Base-by-base conservation (phyloP, 1,140 invertebrate species). In the Oreohelix idahoensis region DNA sequence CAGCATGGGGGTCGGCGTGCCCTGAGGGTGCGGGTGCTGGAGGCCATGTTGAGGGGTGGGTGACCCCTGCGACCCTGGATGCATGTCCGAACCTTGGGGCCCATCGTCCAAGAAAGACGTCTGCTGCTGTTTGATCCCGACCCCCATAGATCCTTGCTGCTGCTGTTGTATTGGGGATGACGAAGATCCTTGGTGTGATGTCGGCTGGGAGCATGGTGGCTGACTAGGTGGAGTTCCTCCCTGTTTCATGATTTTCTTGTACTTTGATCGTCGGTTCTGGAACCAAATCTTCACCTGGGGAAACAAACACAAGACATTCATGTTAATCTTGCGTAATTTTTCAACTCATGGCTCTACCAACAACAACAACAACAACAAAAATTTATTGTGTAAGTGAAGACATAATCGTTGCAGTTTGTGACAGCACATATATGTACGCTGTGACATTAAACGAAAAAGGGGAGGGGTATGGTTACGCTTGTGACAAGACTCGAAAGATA, bases 221-320 rank as follows among this genome's bases (percentile, higher is more conserved):
- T 78, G 75, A 29, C 76, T 75, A 0, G 79, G 81, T 8, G 89
- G 89, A 51, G 87, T 88, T 85, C 88, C 86, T 71, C 88, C 90
- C 80, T 94, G 91, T 92, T 98, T 98, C 96, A 98, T 97, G 95
- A 98, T 96, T 93, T 98, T 98, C 95, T 98, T 98, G 94, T 97
- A 98, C 92, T 98, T 99, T 90, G 97, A 98, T 42, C 97, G 94
- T 78, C 97, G 95, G 92, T 99, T 98, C 94, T 99, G 97, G 94
- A 98, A 98, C 97, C 97, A 98, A 90, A 98, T 99, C 95, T 98
- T 99, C 89, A 98, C 97, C 97, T 98, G 95, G 71, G 95, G 95
- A 32, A 71, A 85, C 49, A 88, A 78, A 85, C 63, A 84, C 29
- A 78, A 79, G 17, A 58, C 8, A 58, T 15, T 23, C 15, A n/a